phyloP scores from a whole-genome alignment of 2,113 vertebrate species.

The Aythya baeri region DNA sequence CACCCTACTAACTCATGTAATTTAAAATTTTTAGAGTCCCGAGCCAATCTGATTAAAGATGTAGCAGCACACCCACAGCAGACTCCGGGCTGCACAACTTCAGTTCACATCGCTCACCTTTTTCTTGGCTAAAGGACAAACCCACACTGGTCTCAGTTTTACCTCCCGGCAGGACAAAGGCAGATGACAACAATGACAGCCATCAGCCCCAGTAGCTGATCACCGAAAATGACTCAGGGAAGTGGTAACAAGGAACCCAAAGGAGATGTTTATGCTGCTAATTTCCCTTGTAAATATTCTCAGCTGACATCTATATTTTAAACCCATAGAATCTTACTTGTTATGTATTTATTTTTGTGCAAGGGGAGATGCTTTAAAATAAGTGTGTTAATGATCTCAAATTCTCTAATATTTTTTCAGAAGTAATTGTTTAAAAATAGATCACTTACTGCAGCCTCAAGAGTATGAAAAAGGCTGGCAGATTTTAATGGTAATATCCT shows the following conservation, averaged over 20 bases:
- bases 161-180: not conserved
- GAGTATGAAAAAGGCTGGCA: not conserved
- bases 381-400: accelerated
- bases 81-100: slow-evolving; percentile 48
- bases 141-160: not conserved
- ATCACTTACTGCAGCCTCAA: not conserved
- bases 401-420: not conserved
- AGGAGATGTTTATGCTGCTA: not conserved
- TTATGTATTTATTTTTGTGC: not conserved
- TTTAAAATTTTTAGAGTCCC: not conserved
- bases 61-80: slow-evolving; percentile 27
- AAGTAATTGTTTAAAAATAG: not conserved
- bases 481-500: not conserved
- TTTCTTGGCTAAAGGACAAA: not conserved
- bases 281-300: accelerated
- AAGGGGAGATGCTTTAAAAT: not conserved
- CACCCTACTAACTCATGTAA: not conserved
- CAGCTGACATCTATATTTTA: accelerated
- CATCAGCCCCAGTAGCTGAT: slow-evolving; percentile 1
- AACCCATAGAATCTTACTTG: not conserved
- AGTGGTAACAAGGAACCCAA: not conserved
- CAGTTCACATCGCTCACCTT: not conserved
- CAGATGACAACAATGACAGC: not conserved
- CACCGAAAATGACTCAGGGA: slow-evolving; percentile 6
- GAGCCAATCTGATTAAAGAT: slow-evolving; percentile 42